A percentile compares a stretch with the other conserved stretches of the same genome.
phyloP scores from a whole-genome alignment of 92 coral and sea anemone genomes.

The Plumapathes pennacea region DNA sequence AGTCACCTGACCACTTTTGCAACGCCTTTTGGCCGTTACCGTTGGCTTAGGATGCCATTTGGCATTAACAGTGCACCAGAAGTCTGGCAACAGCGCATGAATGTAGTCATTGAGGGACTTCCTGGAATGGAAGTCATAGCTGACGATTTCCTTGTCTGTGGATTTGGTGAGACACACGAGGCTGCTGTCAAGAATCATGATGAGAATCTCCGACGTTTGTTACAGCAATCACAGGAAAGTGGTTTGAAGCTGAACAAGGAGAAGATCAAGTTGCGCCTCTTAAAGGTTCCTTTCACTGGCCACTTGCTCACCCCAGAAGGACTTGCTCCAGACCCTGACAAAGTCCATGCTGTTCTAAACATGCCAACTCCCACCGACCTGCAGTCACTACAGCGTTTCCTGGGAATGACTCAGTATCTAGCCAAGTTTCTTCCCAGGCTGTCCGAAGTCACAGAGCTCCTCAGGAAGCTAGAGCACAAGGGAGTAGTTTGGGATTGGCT shows the following conservation, averaged over 20 bases:
- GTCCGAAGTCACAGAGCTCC: slow-evolving; percentile 4
- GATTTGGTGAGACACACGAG: slow-evolving; percentile 21
- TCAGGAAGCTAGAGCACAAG: slow-evolving; percentile 15
- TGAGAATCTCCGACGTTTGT: slow-evolving; percentile 7
- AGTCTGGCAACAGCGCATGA: slow-evolving; percentile 25
- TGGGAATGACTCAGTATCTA: slow-evolving; percentile 5
- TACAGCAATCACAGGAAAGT: slow-evolving; percentile 9
- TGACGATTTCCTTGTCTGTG: slow-evolving; percentile 24
- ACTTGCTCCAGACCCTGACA: neutral
- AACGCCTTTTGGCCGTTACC: slow-evolving; percentile 43
- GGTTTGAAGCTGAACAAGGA: slow-evolving; percentile 5
- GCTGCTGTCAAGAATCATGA: slow-evolving; percentile 13
- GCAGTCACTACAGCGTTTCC: slow-evolving; percentile 7
- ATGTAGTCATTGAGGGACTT: slow-evolving; percentile 32
- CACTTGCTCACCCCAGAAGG: neutral
- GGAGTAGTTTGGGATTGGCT: slow-evolving; percentile 23
- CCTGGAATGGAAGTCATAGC: slow-evolving; percentile 25
- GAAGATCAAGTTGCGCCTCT: neutral
- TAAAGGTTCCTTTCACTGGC: neutral
- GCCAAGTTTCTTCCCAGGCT: slow-evolving; percentile 13
- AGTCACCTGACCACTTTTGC: slow-evolving; percentile 24
- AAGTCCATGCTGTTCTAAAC: slow-evolving; percentile 1
- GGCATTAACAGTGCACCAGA: slow-evolving; percentile 38
- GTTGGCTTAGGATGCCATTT: slow-evolving; percentile 42
- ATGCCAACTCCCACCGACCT: slow-evolving; percentile 4